Evolutionary conservation across 2,113 vertebrate species (phyloP).

Genomic region (Perca schrenkii): DNA sequence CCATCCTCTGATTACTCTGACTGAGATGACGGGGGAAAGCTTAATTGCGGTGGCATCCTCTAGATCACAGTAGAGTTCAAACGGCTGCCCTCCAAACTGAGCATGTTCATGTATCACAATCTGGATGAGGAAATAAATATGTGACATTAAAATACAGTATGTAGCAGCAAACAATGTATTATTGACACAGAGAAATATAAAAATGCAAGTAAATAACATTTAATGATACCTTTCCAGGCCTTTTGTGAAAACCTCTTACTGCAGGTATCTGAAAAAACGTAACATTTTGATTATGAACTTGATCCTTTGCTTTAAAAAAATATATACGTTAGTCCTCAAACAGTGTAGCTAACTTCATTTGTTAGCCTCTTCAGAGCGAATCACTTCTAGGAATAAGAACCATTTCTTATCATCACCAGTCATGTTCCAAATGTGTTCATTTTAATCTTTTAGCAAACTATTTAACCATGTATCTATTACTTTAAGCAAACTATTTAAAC

Average conservation of each 20-base stretch:
- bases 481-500: neutral
- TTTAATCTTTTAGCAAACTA: neutral
- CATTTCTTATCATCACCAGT: neutral
- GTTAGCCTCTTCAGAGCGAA: neutral
- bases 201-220: neutral
- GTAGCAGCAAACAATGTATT: neutral
- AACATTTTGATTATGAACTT: neutral
- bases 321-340: neutral
- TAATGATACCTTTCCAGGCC: constrained; percentile 92
- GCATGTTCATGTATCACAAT: constrained; percentile 87
- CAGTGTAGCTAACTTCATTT: neutral
- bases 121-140: constrained; percentile 74
- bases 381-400: neutral
- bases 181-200: neutral
- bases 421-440: neutral
- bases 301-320: neutral
- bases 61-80: constrained; percentile 88
- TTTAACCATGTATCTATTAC: neutral
- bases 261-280: constrained; percentile 63
- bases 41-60: constrained; percentile 88
- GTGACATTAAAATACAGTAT: neutral
- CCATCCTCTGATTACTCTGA: constrained; percentile 95
- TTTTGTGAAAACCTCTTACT: constrained; percentile 86
- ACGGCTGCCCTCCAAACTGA: constrained; percentile 79
- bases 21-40: constrained; percentile 88